These are phyloP conservation scores for Pomacea maculata DNA, from an alignment of 1,140 invertebrate genomes.

Conservation along the genomic window DNA sequence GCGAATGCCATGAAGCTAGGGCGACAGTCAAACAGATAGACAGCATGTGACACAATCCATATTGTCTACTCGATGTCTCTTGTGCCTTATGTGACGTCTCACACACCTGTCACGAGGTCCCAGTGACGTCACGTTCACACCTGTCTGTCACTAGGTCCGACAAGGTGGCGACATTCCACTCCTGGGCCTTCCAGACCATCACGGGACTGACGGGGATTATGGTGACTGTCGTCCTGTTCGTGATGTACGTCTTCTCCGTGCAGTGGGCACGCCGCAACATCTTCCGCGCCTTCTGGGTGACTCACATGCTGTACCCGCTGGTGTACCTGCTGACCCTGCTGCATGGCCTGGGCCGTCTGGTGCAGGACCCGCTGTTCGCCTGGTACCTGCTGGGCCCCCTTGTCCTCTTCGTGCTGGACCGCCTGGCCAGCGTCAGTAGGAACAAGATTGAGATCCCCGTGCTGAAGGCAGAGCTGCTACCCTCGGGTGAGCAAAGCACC, in stretches of 20 bases:
- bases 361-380: conserved; percentile 82
- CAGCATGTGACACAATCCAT: too few relatives aligned
- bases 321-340: conserved; percentile 89
- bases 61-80: too few relatives aligned
- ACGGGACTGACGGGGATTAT: conserved; percentile 88
- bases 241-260: conserved; percentile 97
- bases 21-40: too few relatives aligned
- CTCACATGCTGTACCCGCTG: conserved; percentile 90
- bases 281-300: conserved; percentile 82
- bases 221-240: conserved; percentile 90
- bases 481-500: conserved; percentile 74
- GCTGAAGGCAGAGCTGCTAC: conserved; percentile 93
- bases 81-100: too few relatives aligned
- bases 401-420: conserved; percentile 84
- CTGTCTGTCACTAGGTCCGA: conserved; percentile 42
- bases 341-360: conserved; percentile 89
- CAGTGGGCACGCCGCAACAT: conserved; percentile 81
- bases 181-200: conserved; percentile 53
- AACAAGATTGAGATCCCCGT: conserved; percentile 85
- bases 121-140: not conserved
- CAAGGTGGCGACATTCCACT: conserved; percentile 49
- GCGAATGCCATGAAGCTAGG: too few relatives aligned
- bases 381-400: conserved; percentile 94
- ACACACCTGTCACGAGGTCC: too few relatives aligned
- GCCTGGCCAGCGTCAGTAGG: conserved; percentile 73